Base-by-base conservation (phyloP, 2,797 vertebrate species). In the Okamejei kenojei region DNA sequence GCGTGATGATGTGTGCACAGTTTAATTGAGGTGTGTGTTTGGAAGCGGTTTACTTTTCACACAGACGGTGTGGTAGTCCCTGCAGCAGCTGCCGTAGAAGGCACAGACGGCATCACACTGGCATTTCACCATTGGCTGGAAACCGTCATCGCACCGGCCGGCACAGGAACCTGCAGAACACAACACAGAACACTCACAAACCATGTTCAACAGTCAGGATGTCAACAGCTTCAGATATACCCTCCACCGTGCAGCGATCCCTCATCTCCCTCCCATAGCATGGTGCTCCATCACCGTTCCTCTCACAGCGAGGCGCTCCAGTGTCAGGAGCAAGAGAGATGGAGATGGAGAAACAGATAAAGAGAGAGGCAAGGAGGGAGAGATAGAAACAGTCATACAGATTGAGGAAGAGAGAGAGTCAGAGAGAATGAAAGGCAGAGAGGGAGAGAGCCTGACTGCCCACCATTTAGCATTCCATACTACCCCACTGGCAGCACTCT, bases 51-150 rank as follows among this genome's bases (percentile, higher is more conserved):
- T 96, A 99, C 98, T 97, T 95, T 94, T 96, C 94, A 96, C 96
- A 95, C 99, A 99, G 93, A 94, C 93, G 0, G 93, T 93, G 90
- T 95, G 82, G 61, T 97, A 99, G 95, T 99, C 98, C 0, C 63
- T 93, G 93, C 99, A 99, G 96, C 99, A 99, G 96, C 98, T 99
- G 95, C 96, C 95, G 96, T 99, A 99, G 94, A 99, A 99, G 74
- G 96, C 65, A 93, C 99, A 99, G 95, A 99, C 96, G 8, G 96
- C 96, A 68, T 99, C 99, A 26, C 99, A 99, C 95, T 99, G 99
- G 94, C 98, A 99, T 81, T 94, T 96, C 95, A 17, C 96, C 93
- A 38, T 81, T 0, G 94, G 54, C 0, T 97, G 94, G 35, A 98
- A 99, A 63, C 97, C 98, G 23, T 96, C 96, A 0, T 97, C 96